Conservation (phyloP, 2,797 vertebrate genomes). For the Helicolenus hilgendorfi region DNA sequence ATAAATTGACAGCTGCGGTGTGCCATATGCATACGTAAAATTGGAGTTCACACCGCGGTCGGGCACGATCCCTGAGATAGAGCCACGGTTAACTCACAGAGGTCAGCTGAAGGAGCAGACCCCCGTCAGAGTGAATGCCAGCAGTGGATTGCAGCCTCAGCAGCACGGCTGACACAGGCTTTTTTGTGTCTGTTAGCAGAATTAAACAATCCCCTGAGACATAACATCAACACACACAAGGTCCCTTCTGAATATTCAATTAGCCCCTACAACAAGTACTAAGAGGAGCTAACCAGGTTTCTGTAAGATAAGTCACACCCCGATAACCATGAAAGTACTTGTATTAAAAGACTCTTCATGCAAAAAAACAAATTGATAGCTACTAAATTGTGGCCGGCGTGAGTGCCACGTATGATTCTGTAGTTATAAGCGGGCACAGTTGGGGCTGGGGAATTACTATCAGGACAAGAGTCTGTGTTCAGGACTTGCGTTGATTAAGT, state of each 20-base stretch:
- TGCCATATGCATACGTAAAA: conserved; percentile 76
- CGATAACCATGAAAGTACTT: conserved; percentile 17
- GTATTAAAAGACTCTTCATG: conserved; percentile 2
- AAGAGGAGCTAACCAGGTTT: conserved; percentile 50
- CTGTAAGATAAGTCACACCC: conserved; percentile 33
- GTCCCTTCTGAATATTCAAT: conserved; percentile 83
- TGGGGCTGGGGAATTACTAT: conserved; percentile 13
- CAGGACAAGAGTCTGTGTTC: conserved; percentile 33
- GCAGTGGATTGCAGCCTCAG: conserved; percentile 82
- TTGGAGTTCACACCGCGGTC: conserved; percentile 72
- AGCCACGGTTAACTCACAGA: conserved; percentile 75
- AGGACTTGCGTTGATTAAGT: conserved; percentile 41
- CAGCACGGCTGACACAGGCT: conserved; percentile 74
- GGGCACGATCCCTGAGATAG: conserved; percentile 56
- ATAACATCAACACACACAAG: conserved; percentile 82
- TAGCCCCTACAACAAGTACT: conserved; percentile 45
- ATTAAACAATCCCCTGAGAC: conserved; percentile 84
- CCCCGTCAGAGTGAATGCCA: conserved; percentile 72
- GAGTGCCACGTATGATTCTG: neutral
- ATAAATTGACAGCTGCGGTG: conserved; percentile 81
- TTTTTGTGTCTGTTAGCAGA: conserved; percentile 86
- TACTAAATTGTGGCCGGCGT: conserved; percentile 22
- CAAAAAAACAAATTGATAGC: neutral
- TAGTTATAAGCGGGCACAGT: neutral
- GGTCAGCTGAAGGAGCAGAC: conserved; percentile 81